Evolutionary conservation across 2,888 invertebrate species (phyloP).

Genomic region (Ectemnius continuus): DNA sequence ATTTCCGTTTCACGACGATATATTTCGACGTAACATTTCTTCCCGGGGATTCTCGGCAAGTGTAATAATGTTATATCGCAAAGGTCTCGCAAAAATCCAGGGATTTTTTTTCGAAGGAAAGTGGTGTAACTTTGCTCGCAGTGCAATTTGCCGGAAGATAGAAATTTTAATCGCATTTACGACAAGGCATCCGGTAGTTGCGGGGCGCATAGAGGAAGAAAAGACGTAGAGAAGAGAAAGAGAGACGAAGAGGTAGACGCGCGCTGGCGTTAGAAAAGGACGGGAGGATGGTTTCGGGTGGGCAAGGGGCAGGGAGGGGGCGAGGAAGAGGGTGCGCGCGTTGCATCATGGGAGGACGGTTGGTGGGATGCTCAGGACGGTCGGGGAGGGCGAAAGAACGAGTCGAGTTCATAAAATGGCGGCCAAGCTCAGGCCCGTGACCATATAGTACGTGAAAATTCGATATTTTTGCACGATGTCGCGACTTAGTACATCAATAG

Average conservation of each 20-base stretch:
- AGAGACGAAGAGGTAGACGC: slow-evolving; percentile 1
- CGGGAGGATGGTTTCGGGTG: not conserved
- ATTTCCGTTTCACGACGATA: slow-evolving; percentile 52
- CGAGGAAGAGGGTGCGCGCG: slow-evolving; percentile 56
- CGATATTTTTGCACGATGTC: slow-evolving; percentile 71
- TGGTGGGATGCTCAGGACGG: slow-evolving; percentile 57
- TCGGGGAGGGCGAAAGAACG: slow-evolving; percentile 66
- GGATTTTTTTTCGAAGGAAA: not conserved
- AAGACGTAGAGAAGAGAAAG: slow-evolving; percentile 2
- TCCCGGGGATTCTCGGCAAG: not conserved
- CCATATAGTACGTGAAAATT: slow-evolving; percentile 75
- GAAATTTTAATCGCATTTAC: slow-evolving; percentile 28
- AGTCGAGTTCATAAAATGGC: slow-evolving; percentile 77
- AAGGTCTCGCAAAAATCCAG: not conserved
- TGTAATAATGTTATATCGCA: not conserved
- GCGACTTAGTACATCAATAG: slow-evolving; percentile 56
- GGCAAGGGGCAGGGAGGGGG: slow-evolving; percentile 6
- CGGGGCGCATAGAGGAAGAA: slow-evolving; percentile 7
- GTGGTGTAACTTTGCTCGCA: not conserved
- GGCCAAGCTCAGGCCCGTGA: slow-evolving; percentile 72
- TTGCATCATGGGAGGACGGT: slow-evolving; percentile 69
- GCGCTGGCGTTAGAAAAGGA: not conserved
- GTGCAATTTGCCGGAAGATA: not conserved
- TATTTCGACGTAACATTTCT: not conserved
- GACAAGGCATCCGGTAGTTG: slow-evolving; percentile 19